Evolutionary conservation across 2,113 vertebrate species (phyloP), one percentile per base, ranked within the genome.

Genomic region (Semnornis frantzii): DNA sequence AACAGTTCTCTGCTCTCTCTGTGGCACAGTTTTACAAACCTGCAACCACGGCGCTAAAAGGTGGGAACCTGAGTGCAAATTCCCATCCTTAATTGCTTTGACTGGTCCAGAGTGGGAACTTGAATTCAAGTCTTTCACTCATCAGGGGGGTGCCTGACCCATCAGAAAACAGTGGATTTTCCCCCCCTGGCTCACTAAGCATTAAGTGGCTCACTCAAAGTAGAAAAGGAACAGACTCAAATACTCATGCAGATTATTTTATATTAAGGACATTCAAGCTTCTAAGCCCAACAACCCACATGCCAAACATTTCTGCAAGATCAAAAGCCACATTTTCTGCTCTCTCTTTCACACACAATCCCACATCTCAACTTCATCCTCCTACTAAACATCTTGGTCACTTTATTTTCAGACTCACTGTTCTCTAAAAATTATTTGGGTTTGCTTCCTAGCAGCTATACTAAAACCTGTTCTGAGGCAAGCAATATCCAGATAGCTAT

Each of bases 241-340:
- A 92, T 79, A 85, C 78, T 91, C 90, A 69, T 12, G 60, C 42
- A 90, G 82, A 96, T 94, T 94, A 95, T 83, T 95, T 94, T 90
- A 87, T 90, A 85, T 91, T 88, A 93, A 95, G 80, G 90, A 90
- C 20, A 2, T 81, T 85, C 87, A 90, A 90, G 87, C 60, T 88
- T 82, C 71, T 82, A 71, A 92, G 93, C 82, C 79, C 42, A 95
- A 68, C 87, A 90, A 91, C 54, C 85, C 92, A 92, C 87, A 93
- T 88, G 90, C 82, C 93, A 94, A 80, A 85, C 85, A 87, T 83
- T 93, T 93, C 92, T 89, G 46, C 15, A 79, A 92, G 91, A 96
- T 85, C 92, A 94, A 94, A 94, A 94, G 71, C 84, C 75, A 69
- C 66, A 75, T 91, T 81, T 94, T 85, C 70, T 87, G 89, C 64